Evolutionary conservation across 2,113 vertebrate genomes (phyloP), one percentile per base, ranked within the genome.

Genomic region (Mormyrus iriodes): DNA sequence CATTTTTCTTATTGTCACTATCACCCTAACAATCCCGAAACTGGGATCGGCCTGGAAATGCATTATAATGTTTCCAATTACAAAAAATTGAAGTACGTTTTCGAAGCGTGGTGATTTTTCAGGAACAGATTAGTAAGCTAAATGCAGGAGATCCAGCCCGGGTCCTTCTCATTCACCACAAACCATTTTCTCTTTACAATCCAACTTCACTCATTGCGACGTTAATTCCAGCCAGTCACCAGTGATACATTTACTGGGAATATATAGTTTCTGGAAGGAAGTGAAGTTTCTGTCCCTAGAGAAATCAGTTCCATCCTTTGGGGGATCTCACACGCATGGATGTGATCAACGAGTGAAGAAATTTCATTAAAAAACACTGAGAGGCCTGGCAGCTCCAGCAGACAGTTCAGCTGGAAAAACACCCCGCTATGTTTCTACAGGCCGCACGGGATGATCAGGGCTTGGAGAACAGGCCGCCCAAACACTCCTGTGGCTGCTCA

Each of bases 361-460:
- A 65, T 49, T 85, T 46, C 53, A 46, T 27, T 85, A 83, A 21
- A 19, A 73, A 46, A 83, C 79, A 83, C 31, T 79, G 42, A 46
- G 79, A 9, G 44, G 79, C 10, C 69, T 76, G 69, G 69, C 27
- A 19, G 69, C n/a, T 27, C 24, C 1, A 9, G 27, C 52, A 35
- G 53, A 85, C 27, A 5, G 12, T 61, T 85, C 88, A 89, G 88
- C 88, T 89, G 88, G 48, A 84, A 89, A 85, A 85, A 89, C 88
- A 85, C 85, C 53, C 2, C 76, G 3, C 52, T 44, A 3, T n/a
- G 10, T 65, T 65, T 65, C 61, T 65, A 65, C 9, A 9, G 61
- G 61, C 61, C n/a, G n/a, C 3, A 8, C 9, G 61, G 61, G 61
- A 27, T 4, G 61, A 65, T 61, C 55, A n/a, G 61, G 61, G 61